Percentiles rank a stretch among this genome's conserved stretches.
These are phyloP conservation scores for Odontophorus gujanensis DNA, from an alignment of 2,113 vertebrate genomes.

Conservation along the genomic window DNA sequence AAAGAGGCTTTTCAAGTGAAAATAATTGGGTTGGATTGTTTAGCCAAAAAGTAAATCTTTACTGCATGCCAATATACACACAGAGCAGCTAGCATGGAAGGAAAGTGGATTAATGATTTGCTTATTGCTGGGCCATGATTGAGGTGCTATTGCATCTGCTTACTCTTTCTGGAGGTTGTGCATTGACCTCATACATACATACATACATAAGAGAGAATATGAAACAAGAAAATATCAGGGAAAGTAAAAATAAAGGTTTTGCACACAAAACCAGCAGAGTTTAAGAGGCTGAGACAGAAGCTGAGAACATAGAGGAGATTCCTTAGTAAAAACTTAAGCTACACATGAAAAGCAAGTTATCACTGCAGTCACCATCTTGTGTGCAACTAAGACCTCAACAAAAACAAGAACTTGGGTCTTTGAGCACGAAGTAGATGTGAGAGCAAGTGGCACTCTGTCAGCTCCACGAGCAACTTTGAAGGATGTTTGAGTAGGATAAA, in stretches of 20 bases:
- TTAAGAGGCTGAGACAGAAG: background rate
- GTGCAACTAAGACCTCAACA: background rate
- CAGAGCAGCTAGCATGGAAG: background rate
- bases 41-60: background rate
- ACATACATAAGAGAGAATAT: background rate
- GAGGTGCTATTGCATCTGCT: background rate
- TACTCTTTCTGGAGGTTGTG: background rate
- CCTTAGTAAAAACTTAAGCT: background rate
- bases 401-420: background rate
- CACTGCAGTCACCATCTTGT: background rate
- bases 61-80: background rate
- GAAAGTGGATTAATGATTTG: background rate
- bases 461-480: background rate
- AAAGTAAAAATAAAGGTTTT: background rate
- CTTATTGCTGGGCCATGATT: background rate
- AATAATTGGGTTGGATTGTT: background rate
- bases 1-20: background rate
- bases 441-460: background rate
- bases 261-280: background rate
- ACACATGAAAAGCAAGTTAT: background rate
- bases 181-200: background rate
- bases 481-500: background rate
- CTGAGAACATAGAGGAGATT: background rate
- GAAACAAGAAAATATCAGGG: background rate
- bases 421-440: background rate